phyloP scores from a whole-genome alignment of 1,140 invertebrate species.

The Akabosia matsudoensis region DNA sequence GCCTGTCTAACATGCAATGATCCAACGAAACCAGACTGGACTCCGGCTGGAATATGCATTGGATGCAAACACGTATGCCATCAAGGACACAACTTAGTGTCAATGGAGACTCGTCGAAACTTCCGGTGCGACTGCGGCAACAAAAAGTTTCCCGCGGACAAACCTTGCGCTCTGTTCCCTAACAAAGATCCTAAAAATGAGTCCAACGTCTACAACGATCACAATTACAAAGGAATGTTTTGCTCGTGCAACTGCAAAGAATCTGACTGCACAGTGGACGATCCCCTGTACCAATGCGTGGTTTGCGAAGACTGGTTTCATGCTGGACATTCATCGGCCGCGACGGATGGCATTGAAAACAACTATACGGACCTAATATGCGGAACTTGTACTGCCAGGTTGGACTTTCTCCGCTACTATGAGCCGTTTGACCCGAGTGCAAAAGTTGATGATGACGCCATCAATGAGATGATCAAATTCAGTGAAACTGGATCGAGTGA shows the following conservation, averaged over 20 bases:
- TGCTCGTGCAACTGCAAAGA: conserved; percentile 84
- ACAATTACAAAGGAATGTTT: conserved; percentile 91
- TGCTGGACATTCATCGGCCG: too few species aligned
- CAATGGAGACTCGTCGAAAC: conserved; percentile 91
- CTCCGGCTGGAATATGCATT: conserved; percentile 81
- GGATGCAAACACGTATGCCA: conserved; percentile 94
- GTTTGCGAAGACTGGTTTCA: conserved; percentile 99
- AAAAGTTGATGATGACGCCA: not conserved
- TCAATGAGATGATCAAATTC: conserved; percentile 4
- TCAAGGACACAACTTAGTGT: conserved; percentile 90
- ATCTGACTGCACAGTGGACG: conserved; percentile 60
- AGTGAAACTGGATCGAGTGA: not conserved
- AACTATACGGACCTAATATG: conserved; percentile 7
- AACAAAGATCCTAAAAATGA: conserved; percentile 65
- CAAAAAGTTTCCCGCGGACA: conserved; percentile 66
- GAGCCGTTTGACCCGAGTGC: not conserved
- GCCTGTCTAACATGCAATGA: conserved; percentile 84
- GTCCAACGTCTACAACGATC: conserved; percentile 84
- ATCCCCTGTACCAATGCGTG: conserved; percentile 95
- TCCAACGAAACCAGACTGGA: conserved; percentile 55
- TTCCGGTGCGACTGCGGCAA: conserved; percentile 98
- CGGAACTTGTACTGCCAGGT: not conserved
- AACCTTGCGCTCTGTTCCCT: not conserved
- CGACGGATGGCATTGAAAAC: not conserved
- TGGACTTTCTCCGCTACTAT: not conserved